phyloP scores from a whole-genome alignment of 1,140 invertebrate genomes.

The Macrosteles quadrilineatus region DNA sequence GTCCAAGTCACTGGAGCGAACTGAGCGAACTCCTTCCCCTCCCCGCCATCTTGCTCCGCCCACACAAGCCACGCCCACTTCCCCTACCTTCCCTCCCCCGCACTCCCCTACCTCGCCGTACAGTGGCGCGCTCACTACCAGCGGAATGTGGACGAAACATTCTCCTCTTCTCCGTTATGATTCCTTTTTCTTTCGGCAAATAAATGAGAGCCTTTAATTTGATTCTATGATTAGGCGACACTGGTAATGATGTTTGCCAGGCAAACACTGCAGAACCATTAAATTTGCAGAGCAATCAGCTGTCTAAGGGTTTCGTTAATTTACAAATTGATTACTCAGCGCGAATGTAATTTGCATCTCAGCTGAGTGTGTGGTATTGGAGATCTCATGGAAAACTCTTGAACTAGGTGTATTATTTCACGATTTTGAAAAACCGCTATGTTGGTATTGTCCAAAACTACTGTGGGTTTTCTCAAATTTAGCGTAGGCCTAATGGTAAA shows the following conservation, averaged over 20 bases:
- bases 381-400: too few relatives aligned
- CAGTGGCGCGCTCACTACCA: neutral
- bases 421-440: too few relatives aligned
- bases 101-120: neutral
- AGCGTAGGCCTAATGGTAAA: too few relatives aligned
- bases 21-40: neutral
- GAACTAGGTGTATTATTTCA: too few relatives aligned
- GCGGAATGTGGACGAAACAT: neutral
- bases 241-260: slow-evolving; percentile 2
- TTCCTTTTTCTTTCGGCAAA: slow-evolving; percentile 2
- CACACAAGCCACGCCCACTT: neutral
- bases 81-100: neutral
- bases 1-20: slow-evolving; percentile 15
- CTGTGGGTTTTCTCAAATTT: too few relatives aligned
- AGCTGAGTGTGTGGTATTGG: too few relatives aligned
- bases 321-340: neutral
- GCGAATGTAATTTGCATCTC: too few relatives aligned
- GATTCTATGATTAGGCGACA: slow-evolving; percentile 16
- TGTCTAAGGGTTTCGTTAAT: slow-evolving; percentile 1
- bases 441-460: too few relatives aligned
- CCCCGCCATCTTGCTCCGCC: slow-evolving; percentile 11
- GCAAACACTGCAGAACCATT: slow-evolving; percentile 5
- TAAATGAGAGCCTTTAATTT: slow-evolving; percentile 17
- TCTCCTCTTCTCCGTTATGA: neutral
- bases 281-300: neutral